Base-by-base conservation (phyloP, 2,888 invertebrate species). In the Liodrosophila aerea region DNA sequence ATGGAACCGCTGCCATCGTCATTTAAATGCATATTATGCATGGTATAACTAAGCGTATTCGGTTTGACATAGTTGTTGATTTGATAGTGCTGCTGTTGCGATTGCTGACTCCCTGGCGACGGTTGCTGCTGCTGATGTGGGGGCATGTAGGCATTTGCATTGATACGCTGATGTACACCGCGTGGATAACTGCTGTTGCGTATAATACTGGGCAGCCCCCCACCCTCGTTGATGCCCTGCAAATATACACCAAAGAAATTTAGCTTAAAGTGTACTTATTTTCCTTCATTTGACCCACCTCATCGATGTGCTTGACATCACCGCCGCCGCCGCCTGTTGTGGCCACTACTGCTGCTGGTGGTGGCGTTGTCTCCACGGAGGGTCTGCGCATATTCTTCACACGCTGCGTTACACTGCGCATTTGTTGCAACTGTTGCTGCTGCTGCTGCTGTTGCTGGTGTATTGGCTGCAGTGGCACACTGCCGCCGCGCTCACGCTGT, bases 111-210 rank as follows among this genome's bases (percentile, higher is more conserved):
- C 22, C 2, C 22, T 5, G 22, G 22, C 22, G 22, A 22, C 22
- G 22, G 22, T 43, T 86, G 73, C 15, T 27, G 29, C n/a, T 49
- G 87, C 27, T 54, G 73, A 12, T 78, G 82, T 37, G 67, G 7
- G 16, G 54, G 70, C 77, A 90, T 81, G 80, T 87, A 82, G 9
- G 83, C 74, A 40, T 86, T 73, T n/a, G 89, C 75, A 64, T 87
- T 89, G 12, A 87, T 87, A 54, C 90, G 87, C 40, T 88, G 87
- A 61, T 88, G 88, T 15, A 78, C 84, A 29, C 80, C 74, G 44
- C 89, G 80, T 13, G 87, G 84, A 68, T 85, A 90, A 31, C 90
- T 90, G 31, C 90, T 90, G 64, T 90, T 90, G 40, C 90, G 87
- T 69, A 88, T 88, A 62, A 89, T 64, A 50, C 85, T 87, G 68